Evolutionary conservation across 2,888 invertebrate species (phyloP).

Genomic region (Spatulosminthurus flaviceps): DNA sequence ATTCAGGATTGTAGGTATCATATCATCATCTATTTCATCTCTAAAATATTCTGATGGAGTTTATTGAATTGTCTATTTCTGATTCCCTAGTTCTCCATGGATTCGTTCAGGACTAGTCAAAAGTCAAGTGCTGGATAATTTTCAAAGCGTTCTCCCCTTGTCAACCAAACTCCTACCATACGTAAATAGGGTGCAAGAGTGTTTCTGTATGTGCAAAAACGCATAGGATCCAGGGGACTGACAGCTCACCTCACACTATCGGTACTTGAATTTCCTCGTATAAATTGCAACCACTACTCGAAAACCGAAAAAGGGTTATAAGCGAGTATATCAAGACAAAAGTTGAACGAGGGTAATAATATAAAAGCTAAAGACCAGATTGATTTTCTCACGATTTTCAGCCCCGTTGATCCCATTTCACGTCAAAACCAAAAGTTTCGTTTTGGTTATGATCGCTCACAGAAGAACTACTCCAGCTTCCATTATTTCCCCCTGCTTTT

Average conservation of each 20-base stretch:
- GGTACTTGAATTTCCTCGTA: too few species aligned
- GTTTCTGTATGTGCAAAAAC: too few species aligned
- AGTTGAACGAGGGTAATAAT: neutral
- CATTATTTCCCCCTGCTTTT: too few species aligned
- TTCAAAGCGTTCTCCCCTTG: slow-evolving; percentile 22
- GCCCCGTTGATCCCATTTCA: slow-evolving; percentile 61
- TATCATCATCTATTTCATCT: slow-evolving; percentile 7
- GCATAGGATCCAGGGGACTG: too few species aligned
- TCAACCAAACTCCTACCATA: too few species aligned
- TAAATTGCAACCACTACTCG: neutral
- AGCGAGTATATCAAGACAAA: too few species aligned
- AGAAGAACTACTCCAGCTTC: too few species aligned
- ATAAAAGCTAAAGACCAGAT: slow-evolving; percentile 22
- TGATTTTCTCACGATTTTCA: slow-evolving; percentile 56
- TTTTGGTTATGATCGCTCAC: neutral
- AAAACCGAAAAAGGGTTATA: neutral
- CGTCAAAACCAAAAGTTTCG: slow-evolving; percentile 41
- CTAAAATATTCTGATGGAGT: neutral
- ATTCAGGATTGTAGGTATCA: slow-evolving; percentile 27
- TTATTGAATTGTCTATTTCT: slow-evolving; percentile 21
- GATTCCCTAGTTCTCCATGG: neutral
- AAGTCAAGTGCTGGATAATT: slow-evolving; percentile 42
- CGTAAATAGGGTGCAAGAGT: too few species aligned
- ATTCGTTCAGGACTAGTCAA: neutral
- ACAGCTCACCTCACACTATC: too few species aligned